phyloP scores from a whole-genome alignment of 2,888 invertebrate genomes.

The Drosophila tanythrix region DNA sequence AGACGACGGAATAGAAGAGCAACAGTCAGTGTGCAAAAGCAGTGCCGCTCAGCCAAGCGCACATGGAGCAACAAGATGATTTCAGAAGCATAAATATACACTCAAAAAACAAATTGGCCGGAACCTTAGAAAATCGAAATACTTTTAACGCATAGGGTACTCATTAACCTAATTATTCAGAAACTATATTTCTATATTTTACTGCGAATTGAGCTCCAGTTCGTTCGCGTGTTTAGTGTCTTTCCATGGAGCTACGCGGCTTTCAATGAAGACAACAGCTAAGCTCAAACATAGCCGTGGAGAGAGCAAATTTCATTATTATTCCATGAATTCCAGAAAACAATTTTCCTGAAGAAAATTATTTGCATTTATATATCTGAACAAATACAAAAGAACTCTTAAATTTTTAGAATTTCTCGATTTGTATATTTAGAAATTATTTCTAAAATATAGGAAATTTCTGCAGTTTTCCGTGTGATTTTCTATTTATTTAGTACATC shows the following conservation, averaged over 20 bases:
- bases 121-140: not conserved
- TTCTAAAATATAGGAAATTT: no score
- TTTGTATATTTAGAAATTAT: no score
- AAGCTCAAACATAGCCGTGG: not conserved
- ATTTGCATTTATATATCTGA: not conserved
- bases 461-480: no score
- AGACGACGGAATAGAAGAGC: slow-evolving; percentile 5
- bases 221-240: not conserved
- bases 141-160: not conserved
- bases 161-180: not conserved
- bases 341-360: not conserved
- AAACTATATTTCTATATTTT: not conserved
- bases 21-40: slow-evolving; percentile 13
- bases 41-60: not conserved
- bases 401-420: no score
- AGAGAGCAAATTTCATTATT: not conserved
- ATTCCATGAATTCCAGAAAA: not conserved
- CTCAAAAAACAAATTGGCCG: no score
- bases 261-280: not conserved
- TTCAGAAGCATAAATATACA: not conserved
- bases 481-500: no score
- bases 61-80: slow-evolving; percentile 17
- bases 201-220: not conserved
- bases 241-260: no score
- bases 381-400: no score